phyloP scores from a whole-genome alignment of 2,113 vertebrate species.

The Carassius auratus region DNA sequence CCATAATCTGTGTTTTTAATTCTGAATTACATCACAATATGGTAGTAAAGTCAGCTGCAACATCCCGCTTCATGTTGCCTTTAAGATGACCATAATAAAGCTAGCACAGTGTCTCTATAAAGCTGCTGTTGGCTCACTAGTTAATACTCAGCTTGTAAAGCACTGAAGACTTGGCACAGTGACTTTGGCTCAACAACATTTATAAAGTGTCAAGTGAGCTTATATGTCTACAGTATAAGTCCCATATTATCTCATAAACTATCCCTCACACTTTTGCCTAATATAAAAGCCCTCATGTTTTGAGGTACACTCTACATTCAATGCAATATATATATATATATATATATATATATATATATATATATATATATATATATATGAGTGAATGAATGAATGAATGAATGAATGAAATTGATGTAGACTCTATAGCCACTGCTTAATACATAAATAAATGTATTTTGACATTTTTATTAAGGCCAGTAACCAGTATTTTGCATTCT shows the following conservation, averaged over 20 bases:
- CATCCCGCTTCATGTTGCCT: not conserved
- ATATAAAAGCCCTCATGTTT: slow-evolving; percentile 48
- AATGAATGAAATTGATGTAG: too few species aligned
- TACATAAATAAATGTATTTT: too few species aligned
- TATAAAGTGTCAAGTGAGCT: slow-evolving; percentile 49
- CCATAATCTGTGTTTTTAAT: not conserved
- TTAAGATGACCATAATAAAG: slow-evolving; percentile 39
- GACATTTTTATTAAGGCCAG: too few species aligned
- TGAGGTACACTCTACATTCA: too few species aligned
- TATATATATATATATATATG: too few species aligned
- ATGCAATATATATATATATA: too few species aligned
- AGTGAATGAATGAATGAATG: too few species aligned
- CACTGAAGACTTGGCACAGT: slow-evolving; percentile 19
- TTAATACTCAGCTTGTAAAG: slow-evolving; percentile 50
- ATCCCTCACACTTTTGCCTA: slow-evolving; percentile 52
- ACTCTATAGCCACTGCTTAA: too few species aligned
- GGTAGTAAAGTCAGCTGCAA: not conserved
- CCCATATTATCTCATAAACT: slow-evolving; percentile 58
- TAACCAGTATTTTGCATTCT: not conserved
- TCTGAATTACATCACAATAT: not conserved
- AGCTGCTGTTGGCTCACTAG: slow-evolving; percentile 36
- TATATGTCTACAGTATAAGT: slow-evolving; percentile 48
- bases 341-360: too few species aligned
- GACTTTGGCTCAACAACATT: slow-evolving; percentile 35
- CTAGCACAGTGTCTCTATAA: slow-evolving; percentile 19